These are phyloP conservation scores for Nebria brevicollis DNA, from an alignment of 2,888 invertebrate species.

Conservation along the genomic window DNA sequence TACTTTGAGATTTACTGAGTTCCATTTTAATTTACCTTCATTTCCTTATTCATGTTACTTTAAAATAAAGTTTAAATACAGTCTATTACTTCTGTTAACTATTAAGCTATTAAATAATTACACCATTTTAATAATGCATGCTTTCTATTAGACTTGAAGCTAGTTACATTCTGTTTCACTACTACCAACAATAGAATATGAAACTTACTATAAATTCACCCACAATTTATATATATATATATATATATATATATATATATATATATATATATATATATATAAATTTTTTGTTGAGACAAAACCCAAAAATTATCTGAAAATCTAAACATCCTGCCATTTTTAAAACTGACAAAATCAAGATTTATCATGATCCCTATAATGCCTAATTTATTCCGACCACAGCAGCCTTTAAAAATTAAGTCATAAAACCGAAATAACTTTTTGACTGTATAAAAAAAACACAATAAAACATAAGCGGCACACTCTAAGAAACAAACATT, in stretches of 20 bases:
- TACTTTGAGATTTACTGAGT: conserved; percentile 31
- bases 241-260: neutral
- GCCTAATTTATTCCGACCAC: conserved; percentile 43
- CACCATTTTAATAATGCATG: too few species aligned
- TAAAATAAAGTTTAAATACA: neutral
- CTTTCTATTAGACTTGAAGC: too few species aligned
- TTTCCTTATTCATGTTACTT: neutral
- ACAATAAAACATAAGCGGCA: neutral
- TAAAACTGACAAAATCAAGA: conserved; percentile 36
- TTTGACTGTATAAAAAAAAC: neutral
- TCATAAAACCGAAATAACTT: neutral
- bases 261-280: neutral
- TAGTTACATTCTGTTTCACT: too few species aligned
- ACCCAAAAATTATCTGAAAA: conserved; percentile 19
- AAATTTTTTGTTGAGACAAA: neutral
- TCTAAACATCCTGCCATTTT: conserved; percentile 16
- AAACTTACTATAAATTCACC: neutral
- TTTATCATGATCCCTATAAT: conserved; percentile 35
- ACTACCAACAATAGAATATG: too few species aligned
- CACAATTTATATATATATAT: neutral
- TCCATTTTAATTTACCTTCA: neutral
- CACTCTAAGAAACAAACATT: neutral
- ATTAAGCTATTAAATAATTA: too few species aligned
- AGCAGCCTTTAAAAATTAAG: conserved; percentile 14
- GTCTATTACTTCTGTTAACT: neutral